These are phyloP conservation scores for Phania funesta DNA, from an alignment of 2,888 invertebrate species.

Conservation along the genomic window DNA sequence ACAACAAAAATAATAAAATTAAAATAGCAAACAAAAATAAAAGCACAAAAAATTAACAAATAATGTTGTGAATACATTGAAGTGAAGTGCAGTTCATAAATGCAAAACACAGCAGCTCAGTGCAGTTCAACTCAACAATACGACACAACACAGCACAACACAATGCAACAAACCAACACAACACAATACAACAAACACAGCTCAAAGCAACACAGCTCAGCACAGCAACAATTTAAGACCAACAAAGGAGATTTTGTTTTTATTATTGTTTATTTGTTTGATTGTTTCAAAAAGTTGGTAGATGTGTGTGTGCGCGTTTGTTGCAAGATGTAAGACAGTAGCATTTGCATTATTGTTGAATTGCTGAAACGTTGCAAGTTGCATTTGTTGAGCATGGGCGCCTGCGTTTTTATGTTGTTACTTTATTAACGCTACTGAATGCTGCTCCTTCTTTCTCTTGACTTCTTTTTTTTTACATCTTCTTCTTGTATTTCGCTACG, in stretches of 20 bases:
- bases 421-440: constrained; percentile 67
- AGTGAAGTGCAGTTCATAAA: constrained; percentile 54
- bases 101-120: constrained; percentile 35
- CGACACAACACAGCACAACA: not conserved
- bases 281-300: constrained; percentile 8
- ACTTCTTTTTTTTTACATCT: not conserved
- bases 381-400: constrained; percentile 70
- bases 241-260: constrained; percentile 33
- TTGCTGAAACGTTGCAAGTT: constrained; percentile 64
- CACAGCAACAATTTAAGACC: constrained; percentile 21
- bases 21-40: not conserved
- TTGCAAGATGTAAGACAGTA: constrained; percentile 68
- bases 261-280: constrained; percentile 28
- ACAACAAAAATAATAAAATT: constrained; percentile 22
- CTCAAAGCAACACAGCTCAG: not conserved
- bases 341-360: constrained; percentile 73
- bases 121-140: not conserved
- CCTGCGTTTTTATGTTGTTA: constrained; percentile 70
- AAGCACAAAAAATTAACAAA: constrained; percentile 35
- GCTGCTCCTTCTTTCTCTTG: constrained; percentile 26
- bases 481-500: constrained; percentile 37
- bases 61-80: constrained; percentile 56
- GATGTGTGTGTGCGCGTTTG: not conserved
- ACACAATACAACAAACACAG: not conserved
- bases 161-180: not conserved